Conservation (phyloP, 2,113 vertebrate genomes). For the Neotoma lepida region DNA sequence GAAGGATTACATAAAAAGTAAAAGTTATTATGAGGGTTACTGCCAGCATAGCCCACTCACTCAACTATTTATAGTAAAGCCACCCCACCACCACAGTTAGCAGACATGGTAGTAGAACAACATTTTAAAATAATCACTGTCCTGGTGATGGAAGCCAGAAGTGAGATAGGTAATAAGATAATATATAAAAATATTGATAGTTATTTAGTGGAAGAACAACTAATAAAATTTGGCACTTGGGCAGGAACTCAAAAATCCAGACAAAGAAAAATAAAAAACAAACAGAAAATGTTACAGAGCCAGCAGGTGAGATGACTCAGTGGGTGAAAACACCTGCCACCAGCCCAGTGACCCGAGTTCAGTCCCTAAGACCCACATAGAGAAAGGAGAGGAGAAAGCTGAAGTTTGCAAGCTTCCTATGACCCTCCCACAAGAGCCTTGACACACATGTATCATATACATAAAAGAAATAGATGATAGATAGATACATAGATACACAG, state of each 20-base stretch:
- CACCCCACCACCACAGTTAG: fast-evolving
- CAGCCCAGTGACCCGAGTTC: not conserved
- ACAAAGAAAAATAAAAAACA: not conserved
- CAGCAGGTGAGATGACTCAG: not conserved
- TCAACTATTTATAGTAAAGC: not conserved
- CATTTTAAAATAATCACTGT: not conserved
- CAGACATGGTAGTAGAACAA: not conserved
- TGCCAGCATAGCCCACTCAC: not conserved
- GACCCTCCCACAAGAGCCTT: not conserved
- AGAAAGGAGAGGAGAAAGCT: not conserved
- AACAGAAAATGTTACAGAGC: not conserved
- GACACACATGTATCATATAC: not conserved
- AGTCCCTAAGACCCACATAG: not conserved
- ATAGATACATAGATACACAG: no score
- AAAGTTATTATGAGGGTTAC: not conserved
- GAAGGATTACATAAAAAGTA: not conserved
- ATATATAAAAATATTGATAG: not conserved
- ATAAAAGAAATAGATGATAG: not conserved
- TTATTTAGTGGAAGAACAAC: not conserved
- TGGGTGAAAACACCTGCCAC: no score
- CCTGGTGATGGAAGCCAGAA: not conserved
- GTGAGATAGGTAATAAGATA: not conserved
- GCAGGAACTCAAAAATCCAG: not conserved
- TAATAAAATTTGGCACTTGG: not conserved
- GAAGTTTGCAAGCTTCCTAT: not conserved